Evolutionary conservation across 2,797 vertebrate genomes (phyloP).

Genomic region (Sebastes cheni): DNA sequence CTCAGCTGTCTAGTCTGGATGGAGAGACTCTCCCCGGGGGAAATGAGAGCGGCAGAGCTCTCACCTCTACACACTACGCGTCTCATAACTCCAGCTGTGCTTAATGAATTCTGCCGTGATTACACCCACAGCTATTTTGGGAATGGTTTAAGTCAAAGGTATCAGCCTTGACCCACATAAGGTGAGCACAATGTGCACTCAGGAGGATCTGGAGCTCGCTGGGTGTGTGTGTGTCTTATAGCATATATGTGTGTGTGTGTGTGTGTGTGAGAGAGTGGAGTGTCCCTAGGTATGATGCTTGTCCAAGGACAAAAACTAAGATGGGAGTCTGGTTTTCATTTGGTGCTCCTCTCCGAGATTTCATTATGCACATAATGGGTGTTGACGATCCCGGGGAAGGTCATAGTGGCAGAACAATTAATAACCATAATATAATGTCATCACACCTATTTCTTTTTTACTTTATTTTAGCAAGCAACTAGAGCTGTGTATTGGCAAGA

Average conservation of each 20-base stretch:
- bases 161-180: slow-evolving; percentile 75
- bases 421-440: background rate
- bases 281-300: background rate
- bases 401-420: slow-evolving; percentile 6
- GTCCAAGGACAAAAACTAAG: background rate
- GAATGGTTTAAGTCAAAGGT: slow-evolving; percentile 60
- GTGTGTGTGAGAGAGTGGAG: background rate
- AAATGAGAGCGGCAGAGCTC: slow-evolving; percentile 11
- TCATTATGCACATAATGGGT: background rate
- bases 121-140: slow-evolving; percentile 70
- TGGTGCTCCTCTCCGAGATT: background rate
- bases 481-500: too few species aligned
- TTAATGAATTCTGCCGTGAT: slow-evolving; percentile 72
- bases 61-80: slow-evolving; percentile 40
- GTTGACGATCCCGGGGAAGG: slow-evolving; percentile 12
- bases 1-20: slow-evolving; percentile 14
- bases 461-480: background rate
- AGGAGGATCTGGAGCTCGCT: slow-evolving; percentile 32
- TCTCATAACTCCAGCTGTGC: slow-evolving; percentile 65
- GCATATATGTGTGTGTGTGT: background rate
- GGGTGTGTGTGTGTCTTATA: background rate
- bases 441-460: background rate
- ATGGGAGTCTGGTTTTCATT: background rate
- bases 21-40: background rate
- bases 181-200: slow-evolving; percentile 48